Base-by-base conservation (phyloP, 2,888 invertebrate species). In the Rhodophaea formosa region DNA sequence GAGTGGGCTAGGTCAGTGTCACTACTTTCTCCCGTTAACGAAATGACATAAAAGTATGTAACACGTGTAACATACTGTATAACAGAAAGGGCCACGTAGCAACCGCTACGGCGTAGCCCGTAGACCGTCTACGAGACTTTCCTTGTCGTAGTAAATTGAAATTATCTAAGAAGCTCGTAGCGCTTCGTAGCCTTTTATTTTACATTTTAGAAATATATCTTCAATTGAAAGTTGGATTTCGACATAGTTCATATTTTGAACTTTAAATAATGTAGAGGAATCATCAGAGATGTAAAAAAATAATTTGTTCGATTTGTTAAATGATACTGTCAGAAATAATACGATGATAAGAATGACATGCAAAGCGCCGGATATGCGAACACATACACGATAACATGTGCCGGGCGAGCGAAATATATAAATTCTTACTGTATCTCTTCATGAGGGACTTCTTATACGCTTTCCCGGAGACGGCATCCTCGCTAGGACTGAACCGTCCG, bases 401-500 rank as follows among this genome's bases (percentile, higher is more conserved):
- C 15, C 45, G 52, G 46, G 16, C 30, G 35, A 16, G 29, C 14
- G 23, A 29, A 47, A 30, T 39, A 49, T 51, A 29, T 59, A 56
- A 53, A 53, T 60, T 96, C 97, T 97, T 95, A 97, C 97, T 95
- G 92, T 97, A 97, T 94, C 97, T 93, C 92, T 96, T 96, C 94
- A 97, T 97, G 76, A 97, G 94, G 77, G 95, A 96, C 88, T 97
- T 97, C 93, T 97, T 97, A 93, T 97, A 97, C 53, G 97, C 95
- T 71, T 92, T 92, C 64, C 92, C 92, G 63, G 82, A 79, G 70
- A 81, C 77, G 67, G 84, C 79, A 46, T 90, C 92, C 54, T 93
- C 92, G 77, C 93, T 89, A 79, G 94, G 93, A 86, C 93, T 91
- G 87, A 93, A 88, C 79, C 94, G 81, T 76, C 93, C 94, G 72